phyloP scores from a whole-genome alignment of 2,888 invertebrate species.

The Carcina quercana region DNA sequence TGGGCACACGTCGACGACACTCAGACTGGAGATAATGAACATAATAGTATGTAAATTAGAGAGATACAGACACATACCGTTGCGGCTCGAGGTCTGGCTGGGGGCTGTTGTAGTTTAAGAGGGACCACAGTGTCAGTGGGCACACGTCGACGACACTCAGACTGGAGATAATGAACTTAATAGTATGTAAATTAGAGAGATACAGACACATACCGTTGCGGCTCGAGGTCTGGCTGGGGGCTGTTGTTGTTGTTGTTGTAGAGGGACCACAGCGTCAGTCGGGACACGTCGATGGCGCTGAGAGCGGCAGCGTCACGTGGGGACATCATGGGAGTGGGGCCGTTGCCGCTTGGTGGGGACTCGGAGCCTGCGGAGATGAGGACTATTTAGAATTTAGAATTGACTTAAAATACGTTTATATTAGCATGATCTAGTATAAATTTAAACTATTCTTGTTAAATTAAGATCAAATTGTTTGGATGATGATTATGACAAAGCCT shows the following conservation, averaged over 20 bases:
- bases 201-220: constrained; percentile 6
- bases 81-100: constrained; percentile 6
- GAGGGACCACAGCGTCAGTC: constrained; percentile 87
- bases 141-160: constrained; percentile 85
- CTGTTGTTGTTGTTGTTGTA: constrained; percentile 82
- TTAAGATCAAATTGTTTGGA: too few species aligned
- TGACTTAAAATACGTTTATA: too few species aligned
- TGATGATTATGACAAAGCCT: too few species aligned
- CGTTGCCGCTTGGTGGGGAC: constrained; percentile 59
- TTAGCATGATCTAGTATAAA: too few species aligned
- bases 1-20: constrained; percentile 84
- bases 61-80: constrained; percentile 6
- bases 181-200: too few species aligned
- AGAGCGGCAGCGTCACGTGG: constrained; percentile 68
- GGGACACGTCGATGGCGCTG: constrained; percentile 84
- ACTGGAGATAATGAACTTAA: too few species aligned
- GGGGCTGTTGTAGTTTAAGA: constrained; percentile 77
- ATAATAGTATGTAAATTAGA: too few species aligned
- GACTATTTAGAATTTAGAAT: too few species aligned
- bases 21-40: too few species aligned
- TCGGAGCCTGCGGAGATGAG: constrained; percentile 54
- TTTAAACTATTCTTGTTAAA: too few species aligned
- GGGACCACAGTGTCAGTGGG: constrained; percentile 86
- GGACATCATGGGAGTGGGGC: constrained; percentile 67
- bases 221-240: constrained; percentile 5